phyloP scores from a whole-genome alignment of 30 jellyfish, hydroid and myxozoan species.

The Calvadosia cruxmelitensis region DNA sequence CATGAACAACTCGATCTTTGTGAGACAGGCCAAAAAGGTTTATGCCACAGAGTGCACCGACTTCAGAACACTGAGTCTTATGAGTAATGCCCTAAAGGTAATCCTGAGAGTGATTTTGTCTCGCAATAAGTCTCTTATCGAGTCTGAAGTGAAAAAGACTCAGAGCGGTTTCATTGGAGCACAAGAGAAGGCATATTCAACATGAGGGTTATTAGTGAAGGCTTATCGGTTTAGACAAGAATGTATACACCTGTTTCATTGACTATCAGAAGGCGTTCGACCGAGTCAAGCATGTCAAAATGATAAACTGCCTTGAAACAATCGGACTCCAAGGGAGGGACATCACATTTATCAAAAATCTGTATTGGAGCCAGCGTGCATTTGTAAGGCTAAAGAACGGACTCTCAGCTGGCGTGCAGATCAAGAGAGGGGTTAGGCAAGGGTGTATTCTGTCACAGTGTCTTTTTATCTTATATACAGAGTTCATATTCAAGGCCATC shows the following conservation, averaged over 20 bases:
- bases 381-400: too few relatives aligned
- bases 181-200: constrained; percentile 3
- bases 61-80: constrained; percentile 1
- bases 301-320: too few relatives aligned
- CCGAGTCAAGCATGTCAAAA: neutral
- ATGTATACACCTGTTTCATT: neutral
- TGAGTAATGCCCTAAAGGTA: constrained; percentile 1
- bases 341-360: too few relatives aligned
- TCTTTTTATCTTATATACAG: too few relatives aligned
- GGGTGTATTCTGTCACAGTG: too few relatives aligned
- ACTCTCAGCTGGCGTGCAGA: too few relatives aligned
- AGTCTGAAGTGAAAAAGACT: neutral
- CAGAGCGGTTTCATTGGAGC: neutral
- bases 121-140: neutral
- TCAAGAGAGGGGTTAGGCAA: too few relatives aligned
- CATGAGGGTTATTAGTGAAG: neutral
- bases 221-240: neutral
- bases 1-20: constrained; percentile 1
- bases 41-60: neutral
- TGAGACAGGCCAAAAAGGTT: too few relatives aligned
- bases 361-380: too few relatives aligned
- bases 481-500: too few relatives aligned
- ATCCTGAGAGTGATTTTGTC: neutral
- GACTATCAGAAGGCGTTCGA: neutral
- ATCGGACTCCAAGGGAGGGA: too few relatives aligned